Conservation (phyloP, 1,140 invertebrate genomes). For the Delia radicum region DNA sequence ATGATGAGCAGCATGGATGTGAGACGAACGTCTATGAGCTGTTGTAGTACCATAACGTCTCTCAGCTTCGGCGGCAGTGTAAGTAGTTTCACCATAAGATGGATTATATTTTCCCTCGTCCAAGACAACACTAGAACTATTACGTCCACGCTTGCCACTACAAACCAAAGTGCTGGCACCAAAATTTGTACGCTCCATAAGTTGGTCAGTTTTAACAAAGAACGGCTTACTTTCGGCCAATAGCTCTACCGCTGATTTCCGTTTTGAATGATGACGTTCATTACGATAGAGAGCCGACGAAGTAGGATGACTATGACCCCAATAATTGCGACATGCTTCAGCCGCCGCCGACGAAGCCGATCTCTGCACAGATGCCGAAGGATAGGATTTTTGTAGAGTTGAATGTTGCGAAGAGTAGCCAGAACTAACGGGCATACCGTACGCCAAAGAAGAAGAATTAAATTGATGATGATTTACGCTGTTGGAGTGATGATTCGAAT, state of each 20-base stretch:
- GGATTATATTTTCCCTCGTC: slow-evolving; percentile 16
- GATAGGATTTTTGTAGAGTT: background rate
- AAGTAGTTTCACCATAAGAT: slow-evolving; percentile 4
- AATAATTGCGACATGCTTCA: slow-evolving; percentile 49
- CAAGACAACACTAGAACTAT: background rate
- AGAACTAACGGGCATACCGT: slow-evolving; percentile 15
- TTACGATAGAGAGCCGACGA: slow-evolving; percentile 35
- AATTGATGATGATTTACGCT: slow-evolving; percentile 32
- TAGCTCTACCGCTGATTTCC: slow-evolving; percentile 90
- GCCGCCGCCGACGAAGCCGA: slow-evolving; percentile 37
- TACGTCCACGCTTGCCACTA: slow-evolving; percentile 24
- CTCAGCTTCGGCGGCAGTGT: background rate
- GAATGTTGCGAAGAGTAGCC: slow-evolving; percentile 23
- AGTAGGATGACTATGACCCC: slow-evolving; percentile 38
- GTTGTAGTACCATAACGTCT: background rate
- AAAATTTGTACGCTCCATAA: slow-evolving; percentile 26
- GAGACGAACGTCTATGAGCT: slow-evolving; percentile 37
- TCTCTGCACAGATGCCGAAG: slow-evolving; percentile 29
- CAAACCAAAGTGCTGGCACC: slow-evolving; percentile 24
- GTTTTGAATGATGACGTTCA: slow-evolving; percentile 60
- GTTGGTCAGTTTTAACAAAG: slow-evolving; percentile 87
- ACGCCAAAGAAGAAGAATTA: slow-evolving; percentile 30
- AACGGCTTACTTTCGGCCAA: slow-evolving; percentile 90
- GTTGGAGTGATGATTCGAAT: slow-evolving; percentile 33
- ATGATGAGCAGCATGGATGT: slow-evolving; percentile 23